phyloP scores from a whole-genome alignment of 2,888 invertebrate genomes.

The Aphodius sticticus region DNA sequence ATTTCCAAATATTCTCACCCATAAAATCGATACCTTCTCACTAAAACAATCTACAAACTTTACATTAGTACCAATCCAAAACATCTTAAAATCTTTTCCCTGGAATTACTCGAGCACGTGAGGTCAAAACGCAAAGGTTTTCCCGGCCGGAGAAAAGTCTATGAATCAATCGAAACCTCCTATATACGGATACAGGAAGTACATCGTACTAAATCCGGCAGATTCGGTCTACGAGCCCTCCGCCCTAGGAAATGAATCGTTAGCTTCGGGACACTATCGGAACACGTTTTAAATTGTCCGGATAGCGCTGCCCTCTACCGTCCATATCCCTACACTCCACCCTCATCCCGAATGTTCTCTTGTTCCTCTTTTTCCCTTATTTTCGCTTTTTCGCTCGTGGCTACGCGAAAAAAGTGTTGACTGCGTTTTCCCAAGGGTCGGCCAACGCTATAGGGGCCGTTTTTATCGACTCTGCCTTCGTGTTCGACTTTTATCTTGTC shows the following conservation, averaged over 20 bases:
- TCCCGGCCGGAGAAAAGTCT: background rate
- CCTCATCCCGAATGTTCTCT: slow-evolving; percentile 16
- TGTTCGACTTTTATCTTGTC: slow-evolving; percentile 22
- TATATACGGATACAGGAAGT: slow-evolving; percentile 42
- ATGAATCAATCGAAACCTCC: background rate
- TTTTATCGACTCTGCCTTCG: background rate
- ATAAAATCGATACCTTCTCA: too few relatives aligned
- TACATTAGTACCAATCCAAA: too few relatives aligned
- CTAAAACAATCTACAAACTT: too few relatives aligned
- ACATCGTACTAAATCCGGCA: slow-evolving; percentile 50
- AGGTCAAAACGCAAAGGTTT: background rate
- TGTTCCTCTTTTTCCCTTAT: background rate
- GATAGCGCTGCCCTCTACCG: slow-evolving; percentile 25
- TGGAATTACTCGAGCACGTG: too few relatives aligned
- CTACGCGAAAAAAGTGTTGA: background rate
- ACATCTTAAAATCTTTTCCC: too few relatives aligned
- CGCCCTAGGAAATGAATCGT: slow-evolving; percentile 54
- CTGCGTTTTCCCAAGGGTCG: background rate
- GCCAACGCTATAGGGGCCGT: background rate
- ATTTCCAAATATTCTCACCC: too few relatives aligned
- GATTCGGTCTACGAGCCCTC: slow-evolving; percentile 46
- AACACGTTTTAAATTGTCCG: slow-evolving; percentile 50
- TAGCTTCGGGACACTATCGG: slow-evolving; percentile 52
- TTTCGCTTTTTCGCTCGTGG: background rate
- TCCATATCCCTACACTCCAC: background rate